Base-by-base conservation (phyloP, 2,113 vertebrate genomes). In the Mustela nigripes region DNA sequence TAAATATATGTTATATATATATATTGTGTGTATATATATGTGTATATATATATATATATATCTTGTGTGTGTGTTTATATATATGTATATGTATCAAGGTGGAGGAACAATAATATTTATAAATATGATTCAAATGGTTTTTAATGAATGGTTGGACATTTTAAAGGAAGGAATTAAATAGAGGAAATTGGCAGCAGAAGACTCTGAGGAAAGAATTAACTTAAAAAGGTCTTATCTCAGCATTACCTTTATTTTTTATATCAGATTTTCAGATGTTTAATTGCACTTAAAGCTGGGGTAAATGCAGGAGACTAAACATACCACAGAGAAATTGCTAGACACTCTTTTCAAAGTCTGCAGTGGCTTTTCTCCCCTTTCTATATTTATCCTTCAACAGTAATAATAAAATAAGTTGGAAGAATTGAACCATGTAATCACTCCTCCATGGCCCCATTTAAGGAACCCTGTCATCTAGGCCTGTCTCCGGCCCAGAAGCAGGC, bases 221-320 rank as follows among this genome's bases (percentile, higher is more conserved):
- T 91, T 4, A 36, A 50, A 96, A 89, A 96, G 95, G 39, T 76
- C 16, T 92, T 96, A 74, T 93, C 42, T 96, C 48, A 91, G 50
- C 5, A 60, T 88, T 81, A 80, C n/a, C 28, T 91, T 28, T n/a
- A 97, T 97, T 97, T 97, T 85, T 94, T 97, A 97, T 82, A 92
- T 98, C 78, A 93, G 89, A 84, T 95, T 97, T 98, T 96, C 81
- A 92, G 92, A 97, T 97, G 97, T 97, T 94, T 97, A 97, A 97
- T 95, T 97, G 78, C 83, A 83, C 62, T 90, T 91, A 91, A 96
- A 98, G 58, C 76, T 94, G 78, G 79, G 93, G 95, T 73, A 98
- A 97, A 96, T 33, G 33, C 62, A 92, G 81, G 80, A 90, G 91
- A 96, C 96, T 97, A 97, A 98, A 95, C 60, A 93, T 56, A 89